Evolutionary conservation across 2,797 vertebrate species (phyloP).

Genomic region (Pseudotriccus pelzelni): DNA sequence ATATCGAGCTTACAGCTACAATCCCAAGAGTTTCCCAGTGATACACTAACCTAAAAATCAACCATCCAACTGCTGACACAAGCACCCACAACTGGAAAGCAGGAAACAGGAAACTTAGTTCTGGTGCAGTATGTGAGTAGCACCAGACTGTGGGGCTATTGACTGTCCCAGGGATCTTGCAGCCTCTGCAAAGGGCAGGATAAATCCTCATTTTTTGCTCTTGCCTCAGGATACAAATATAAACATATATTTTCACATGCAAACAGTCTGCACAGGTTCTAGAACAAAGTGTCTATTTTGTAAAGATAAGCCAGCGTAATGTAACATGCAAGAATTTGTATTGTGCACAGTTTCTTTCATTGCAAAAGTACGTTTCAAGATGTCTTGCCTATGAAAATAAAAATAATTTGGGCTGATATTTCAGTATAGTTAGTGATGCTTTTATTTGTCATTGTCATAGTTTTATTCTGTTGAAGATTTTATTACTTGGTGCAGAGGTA

Average conservation of each 20-base stretch:
- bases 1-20: background rate
- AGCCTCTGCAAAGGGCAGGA: background rate
- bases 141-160: conserved; percentile 62
- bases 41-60: background rate
- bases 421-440: background rate
- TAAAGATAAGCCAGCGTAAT: background rate
- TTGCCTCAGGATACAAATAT: background rate
- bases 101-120: background rate
- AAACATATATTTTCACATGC: background rate
- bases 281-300: background rate
- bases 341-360: background rate
- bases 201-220: background rate
- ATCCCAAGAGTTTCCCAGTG: background rate
- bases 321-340: background rate
- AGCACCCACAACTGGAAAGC: background rate
- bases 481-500: background rate
- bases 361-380: background rate
- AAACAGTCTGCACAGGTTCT: background rate
- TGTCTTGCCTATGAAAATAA: background rate
- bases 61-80: background rate
- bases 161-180: background rate
- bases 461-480: background rate
- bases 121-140: conserved; percentile 6
- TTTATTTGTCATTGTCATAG: background rate
- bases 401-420: background rate